Evolutionary conservation across 2,797 vertebrate genomes (phyloP), one percentile per base, ranked within the genome.

Genomic region (Siniperca undulata): DNA sequence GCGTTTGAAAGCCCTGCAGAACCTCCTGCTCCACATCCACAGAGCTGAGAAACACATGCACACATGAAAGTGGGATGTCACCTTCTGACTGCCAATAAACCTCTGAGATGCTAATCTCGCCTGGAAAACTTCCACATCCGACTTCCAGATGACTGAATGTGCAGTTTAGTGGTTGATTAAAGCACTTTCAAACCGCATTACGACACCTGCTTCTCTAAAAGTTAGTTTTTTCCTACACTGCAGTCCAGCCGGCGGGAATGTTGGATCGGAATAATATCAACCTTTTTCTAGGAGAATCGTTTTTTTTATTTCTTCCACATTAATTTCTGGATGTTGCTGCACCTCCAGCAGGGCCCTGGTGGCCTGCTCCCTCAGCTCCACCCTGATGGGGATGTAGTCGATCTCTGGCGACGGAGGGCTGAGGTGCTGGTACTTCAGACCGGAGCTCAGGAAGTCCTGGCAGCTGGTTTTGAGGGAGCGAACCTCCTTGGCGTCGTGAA

Each of bases 351-450:
- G 80, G 5, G 92, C 82, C 72, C 93, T 80, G 53, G 85, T 94
- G 38, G 50, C 80, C 82, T 93, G 85, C 60, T 94, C 93, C 75
- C 94, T 89, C 61, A 95, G 91, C 90, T 97, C 96, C 86, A 96
- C 90, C 69, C 92, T 81, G 83, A 96, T 61, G 46, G 93, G 91
- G 50, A 95, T 85, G 74, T 96, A 94, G 90, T 95, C 95, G 1
- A 91, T 90, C 83, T 95, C 91, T 0, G 94, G 94, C 3, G 95
- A 95, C 0, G 93, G 94, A 16, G 93, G 93, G 3, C 86, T 94
- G 64, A 96, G 89, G 82, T 96, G 94, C 82, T 95, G 93, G 81
- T 96, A 96, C 86, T 74, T 90, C 84, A 97, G 90, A 22, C 87
- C 88, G 0, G 93, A 89, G 77, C 75, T 86, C 36, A 96, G 93